Evolutionary conservation across 2,113 vertebrate genomes (phyloP).

Genomic region (Cheilinus undulatus): DNA sequence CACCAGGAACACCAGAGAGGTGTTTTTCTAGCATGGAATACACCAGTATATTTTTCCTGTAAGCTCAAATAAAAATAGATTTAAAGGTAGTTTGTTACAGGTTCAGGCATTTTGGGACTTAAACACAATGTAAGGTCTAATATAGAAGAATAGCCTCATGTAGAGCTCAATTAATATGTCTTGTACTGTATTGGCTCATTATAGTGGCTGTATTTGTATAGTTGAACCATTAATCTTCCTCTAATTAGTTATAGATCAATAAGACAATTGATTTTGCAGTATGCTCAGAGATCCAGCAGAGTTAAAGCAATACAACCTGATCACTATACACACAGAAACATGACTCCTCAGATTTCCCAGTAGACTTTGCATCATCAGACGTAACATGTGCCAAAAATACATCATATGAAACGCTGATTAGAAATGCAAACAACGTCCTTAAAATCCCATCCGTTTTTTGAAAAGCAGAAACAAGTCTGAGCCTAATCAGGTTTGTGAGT

Average conservation of each 20-base stretch:
- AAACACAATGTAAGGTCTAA: conserved; percentile 44
- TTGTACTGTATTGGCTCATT: conserved; percentile 80
- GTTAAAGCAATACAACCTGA: conserved; percentile 72
- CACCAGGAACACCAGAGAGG: conserved; percentile 69
- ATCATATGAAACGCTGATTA: conserved; percentile 38
- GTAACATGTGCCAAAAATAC: conserved; percentile 57
- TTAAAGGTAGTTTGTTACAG: not conserved
- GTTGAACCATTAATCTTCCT: conserved; percentile 83
- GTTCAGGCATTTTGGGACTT: conserved; percentile 20
- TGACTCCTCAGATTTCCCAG: conserved; percentile 74
- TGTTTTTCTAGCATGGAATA: conserved; percentile 41
- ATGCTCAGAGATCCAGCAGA: conserved; percentile 72
- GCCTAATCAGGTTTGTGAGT: conserved; percentile 50
- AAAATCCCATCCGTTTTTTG: conserved; percentile 24
- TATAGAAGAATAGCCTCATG: conserved; percentile 57
- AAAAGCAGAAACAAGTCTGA: conserved; percentile 29
- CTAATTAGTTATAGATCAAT: conserved; percentile 88
- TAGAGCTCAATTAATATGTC: conserved; percentile 77
- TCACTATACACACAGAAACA: conserved; percentile 77
- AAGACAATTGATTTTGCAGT: conserved; percentile 85
- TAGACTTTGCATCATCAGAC: conserved; percentile 55
- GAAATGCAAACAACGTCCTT: conserved; percentile 24
- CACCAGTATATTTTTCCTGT: conserved; percentile 19
- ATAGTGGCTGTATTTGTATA: conserved; percentile 82
- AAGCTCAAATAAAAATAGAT: conserved; percentile 15